Percentiles rank a stretch among this genome's conserved stretches.
Conservation (phyloP, 30 jellyfish, hydroid and myxozoan genomes). For the Catostylus mosaicus region DNA sequence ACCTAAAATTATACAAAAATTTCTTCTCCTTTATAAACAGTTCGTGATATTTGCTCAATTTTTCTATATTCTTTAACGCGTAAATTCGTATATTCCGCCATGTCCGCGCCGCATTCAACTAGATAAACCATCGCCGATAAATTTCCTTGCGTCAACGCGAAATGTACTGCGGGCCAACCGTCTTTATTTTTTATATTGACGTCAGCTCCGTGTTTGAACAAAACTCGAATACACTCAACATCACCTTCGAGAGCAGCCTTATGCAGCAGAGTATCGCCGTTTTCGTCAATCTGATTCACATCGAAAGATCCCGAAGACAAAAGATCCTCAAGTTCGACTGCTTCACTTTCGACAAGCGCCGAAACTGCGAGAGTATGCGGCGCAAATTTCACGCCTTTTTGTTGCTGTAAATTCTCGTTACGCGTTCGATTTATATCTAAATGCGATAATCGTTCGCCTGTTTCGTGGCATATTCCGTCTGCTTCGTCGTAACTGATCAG, state of each 20-base stretch:
- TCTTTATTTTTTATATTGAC: conserved; percentile 42
- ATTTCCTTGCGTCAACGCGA: conserved; percentile 46
- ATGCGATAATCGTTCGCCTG: conserved; percentile 61
- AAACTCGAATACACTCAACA: conserved; percentile 55
- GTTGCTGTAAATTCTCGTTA: neutral
- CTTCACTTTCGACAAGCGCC: conserved; percentile 57
- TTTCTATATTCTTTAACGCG: conserved; percentile 44
- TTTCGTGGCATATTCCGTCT: conserved; percentile 63
- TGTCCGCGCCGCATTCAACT: conserved; percentile 66
- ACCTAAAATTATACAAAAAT: conserved; percentile 59
- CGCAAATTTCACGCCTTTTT: conserved; percentile 65
- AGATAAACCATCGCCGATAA: conserved; percentile 67
- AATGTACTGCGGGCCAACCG: conserved; percentile 79
- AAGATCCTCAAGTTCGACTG: conserved; percentile 30
- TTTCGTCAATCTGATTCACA: conserved; percentile 27
- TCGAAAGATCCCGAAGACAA: conserved; percentile 21
- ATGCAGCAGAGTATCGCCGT: conserved; percentile 71
- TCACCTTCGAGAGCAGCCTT: conserved; percentile 75
- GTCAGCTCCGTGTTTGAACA: conserved; percentile 61
- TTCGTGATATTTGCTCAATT: conserved; percentile 29
- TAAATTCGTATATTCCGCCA: conserved; percentile 58
- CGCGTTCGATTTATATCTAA: conserved; percentile 26
- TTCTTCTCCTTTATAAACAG: conserved; percentile 68
- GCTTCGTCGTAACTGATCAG: conserved; percentile 26
- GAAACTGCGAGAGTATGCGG: conserved; percentile 67